phyloP scores from a whole-genome alignment of 53 echinoderm and acorn worm species.

The Paelopatides confundens region DNA sequence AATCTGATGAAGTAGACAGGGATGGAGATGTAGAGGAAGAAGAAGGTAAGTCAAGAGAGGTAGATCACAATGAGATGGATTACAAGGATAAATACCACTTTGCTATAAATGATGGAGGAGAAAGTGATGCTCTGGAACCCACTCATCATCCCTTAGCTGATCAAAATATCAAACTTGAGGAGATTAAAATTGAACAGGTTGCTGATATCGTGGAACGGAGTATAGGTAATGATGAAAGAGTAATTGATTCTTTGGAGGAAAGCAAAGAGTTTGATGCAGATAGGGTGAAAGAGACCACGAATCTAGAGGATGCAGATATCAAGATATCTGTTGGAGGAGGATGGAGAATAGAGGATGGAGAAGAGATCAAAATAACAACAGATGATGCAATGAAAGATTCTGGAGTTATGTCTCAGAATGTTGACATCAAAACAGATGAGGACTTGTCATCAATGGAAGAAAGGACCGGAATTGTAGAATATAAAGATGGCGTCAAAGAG shows the following conservation, averaged over 20 bases:
- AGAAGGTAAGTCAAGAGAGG: not conserved
- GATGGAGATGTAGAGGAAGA: not conserved
- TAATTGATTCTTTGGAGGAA: not conserved
- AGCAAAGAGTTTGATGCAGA: not conserved
- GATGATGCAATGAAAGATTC: not conserved
- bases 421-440: not conserved
- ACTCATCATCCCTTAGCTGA: not conserved
- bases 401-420: not conserved
- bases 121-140: not conserved
- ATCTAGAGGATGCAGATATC: not conserved
- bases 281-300: not conserved
- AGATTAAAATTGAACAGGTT: not conserved
- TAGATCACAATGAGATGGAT: not conserved
- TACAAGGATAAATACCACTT: not conserved
- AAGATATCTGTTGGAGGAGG: not conserved
- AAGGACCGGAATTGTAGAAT: not conserved
- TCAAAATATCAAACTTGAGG: not conserved
- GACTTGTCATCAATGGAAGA: not conserved
- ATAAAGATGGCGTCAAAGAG: not conserved
- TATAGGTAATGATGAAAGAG: not conserved
- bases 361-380: not conserved
- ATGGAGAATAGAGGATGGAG: not conserved
- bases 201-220: not conserved
- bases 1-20: not conserved
- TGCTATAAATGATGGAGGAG: not conserved